phyloP scores from a whole-genome alignment of 2,797 vertebrate species.

The Microctenopoma steveboyesi region DNA sequence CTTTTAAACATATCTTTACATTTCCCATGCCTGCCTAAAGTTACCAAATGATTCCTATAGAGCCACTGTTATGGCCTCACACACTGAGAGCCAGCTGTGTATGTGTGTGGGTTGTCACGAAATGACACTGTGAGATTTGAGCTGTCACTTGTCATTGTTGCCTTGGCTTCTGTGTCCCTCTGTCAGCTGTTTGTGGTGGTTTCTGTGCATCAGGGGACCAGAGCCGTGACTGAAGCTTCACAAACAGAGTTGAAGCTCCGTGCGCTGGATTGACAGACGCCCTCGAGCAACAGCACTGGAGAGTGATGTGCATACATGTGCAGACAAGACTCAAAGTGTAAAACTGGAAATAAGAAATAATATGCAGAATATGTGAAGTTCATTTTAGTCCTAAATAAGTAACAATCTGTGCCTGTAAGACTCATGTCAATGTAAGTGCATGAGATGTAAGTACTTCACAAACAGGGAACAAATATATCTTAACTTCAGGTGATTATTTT shows the following conservation, averaged over 20 bases:
- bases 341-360: no score
- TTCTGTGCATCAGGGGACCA: slow-evolving; percentile 16
- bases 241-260: slow-evolving; percentile 22
- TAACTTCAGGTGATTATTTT: no score
- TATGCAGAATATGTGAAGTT: no score
- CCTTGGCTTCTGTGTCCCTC: slow-evolving; percentile 13
- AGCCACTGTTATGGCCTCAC: slow-evolving; percentile 2
- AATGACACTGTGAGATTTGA: slow-evolving; percentile 28
- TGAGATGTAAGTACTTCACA: no score
- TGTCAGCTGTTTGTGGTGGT: slow-evolving; percentile 34
- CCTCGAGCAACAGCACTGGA: slow-evolving; percentile 1
- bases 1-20: background rate
- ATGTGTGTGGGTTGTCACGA: slow-evolving; percentile 9
- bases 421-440: no score
- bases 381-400: no score
- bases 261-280: slow-evolving; percentile 30
- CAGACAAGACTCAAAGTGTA: no score
- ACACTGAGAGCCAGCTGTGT: slow-evolving; percentile 12
- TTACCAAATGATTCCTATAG: background rate
- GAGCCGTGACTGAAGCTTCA: slow-evolving; percentile 25
- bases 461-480: background rate
- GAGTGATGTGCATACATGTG: slow-evolving; percentile 3
- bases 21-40: background rate
- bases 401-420: no score
- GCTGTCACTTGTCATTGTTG: slow-evolving; percentile 42